These are phyloP conservation scores for Silurus meridionalis DNA, from an alignment of 2,113 vertebrate species.

Conservation along the genomic window DNA sequence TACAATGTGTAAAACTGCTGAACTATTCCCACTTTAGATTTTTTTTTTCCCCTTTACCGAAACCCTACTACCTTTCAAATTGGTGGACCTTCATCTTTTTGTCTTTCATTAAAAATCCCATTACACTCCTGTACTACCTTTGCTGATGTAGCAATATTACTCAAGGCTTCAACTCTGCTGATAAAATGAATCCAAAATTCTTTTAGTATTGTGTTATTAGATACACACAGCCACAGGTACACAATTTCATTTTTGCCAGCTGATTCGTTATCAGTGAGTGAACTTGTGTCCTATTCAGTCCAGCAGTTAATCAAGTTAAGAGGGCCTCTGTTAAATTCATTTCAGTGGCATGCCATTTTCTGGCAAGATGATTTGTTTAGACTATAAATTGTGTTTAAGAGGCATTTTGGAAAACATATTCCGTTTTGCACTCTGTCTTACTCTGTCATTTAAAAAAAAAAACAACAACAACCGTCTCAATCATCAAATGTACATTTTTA, in stretches of 20 bases:
- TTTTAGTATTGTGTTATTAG: background rate
- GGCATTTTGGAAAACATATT: constrained; percentile 2
- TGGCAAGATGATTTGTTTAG: constrained; percentile 37
- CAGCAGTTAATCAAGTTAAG: constrained; percentile 34
- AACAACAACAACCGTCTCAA: background rate
- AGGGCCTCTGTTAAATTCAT: constrained; percentile 29
- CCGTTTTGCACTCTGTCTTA: background rate
- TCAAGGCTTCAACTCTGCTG: background rate
- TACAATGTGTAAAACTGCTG: background rate
- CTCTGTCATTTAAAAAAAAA: background rate
- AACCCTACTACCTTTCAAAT: background rate
- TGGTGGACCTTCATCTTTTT: background rate
- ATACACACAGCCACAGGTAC: background rate
- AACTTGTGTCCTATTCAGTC: constrained; percentile 4
- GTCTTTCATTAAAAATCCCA: background rate
- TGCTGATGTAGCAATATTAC: background rate
- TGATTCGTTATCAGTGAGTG: constrained; percentile 3
- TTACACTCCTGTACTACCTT: background rate
- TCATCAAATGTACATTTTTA: background rate
- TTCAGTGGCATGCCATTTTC: constrained; percentile 43
- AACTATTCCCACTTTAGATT: background rate
- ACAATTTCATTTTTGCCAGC: constrained; percentile 11
- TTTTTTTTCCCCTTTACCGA: background rate
- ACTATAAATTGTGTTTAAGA: background rate
- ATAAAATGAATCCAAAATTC: constrained; percentile 1